These are phyloP conservation scores for Uromys caudimaculatus DNA, from an alignment of 2,797 vertebrate species.

Conservation along the genomic window DNA sequence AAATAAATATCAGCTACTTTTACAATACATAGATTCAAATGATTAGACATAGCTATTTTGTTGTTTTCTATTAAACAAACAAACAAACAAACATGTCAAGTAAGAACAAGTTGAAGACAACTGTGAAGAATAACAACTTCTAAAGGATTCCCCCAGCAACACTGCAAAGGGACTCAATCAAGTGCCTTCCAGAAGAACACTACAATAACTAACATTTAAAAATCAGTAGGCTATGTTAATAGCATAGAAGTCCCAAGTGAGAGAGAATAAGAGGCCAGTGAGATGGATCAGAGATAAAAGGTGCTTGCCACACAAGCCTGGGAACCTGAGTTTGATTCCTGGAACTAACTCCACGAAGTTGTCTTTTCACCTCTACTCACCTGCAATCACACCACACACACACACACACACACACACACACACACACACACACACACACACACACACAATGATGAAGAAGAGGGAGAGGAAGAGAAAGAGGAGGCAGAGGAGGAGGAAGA, in stretches of 20 bases:
- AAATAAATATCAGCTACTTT: not conserved
- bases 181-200: conserved; percentile 32
- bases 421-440: not conserved
- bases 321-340: not conserved
- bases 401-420: not conserved
- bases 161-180: conserved; percentile 21
- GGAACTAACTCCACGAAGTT: not conserved
- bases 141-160: not conserved
- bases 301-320: not conserved
- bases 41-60: not conserved
- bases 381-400: not conserved
- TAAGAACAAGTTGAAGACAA: not conserved
- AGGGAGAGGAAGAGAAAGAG: not conserved
- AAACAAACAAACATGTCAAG: not conserved
- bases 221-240: not conserved
- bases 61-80: not conserved
- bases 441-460: not conserved
- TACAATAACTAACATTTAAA: not conserved
- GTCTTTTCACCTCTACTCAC: not conserved
- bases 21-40: conserved; percentile 17
- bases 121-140: not conserved
- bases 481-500: not conserved
- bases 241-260: not conserved
- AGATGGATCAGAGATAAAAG: not conserved
- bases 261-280: not conserved